Base-by-base conservation (phyloP, 92 coral and sea anemone genomes). In the Montipora capitata region DNA sequence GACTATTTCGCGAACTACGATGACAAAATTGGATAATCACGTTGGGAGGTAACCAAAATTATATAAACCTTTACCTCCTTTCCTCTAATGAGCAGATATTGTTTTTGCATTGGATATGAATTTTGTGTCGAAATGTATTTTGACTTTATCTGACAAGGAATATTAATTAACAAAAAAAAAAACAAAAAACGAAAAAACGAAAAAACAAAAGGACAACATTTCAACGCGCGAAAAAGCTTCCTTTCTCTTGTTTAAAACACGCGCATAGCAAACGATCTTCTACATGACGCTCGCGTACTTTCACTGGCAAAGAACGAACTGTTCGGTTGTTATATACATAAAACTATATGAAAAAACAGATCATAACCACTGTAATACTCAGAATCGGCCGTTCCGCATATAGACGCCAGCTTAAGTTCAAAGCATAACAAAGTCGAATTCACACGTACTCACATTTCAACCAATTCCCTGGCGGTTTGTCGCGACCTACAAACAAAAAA, bases 371-470 rank as follows among this genome's bases (percentile, higher is more conserved):
- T 57, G 63, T 10, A 57, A 57, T 57, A 57, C 63, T 4, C 63
- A 3, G 63, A 57, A 57, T 57, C 63, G 63, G 63, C 63, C 10
- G 13, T 57, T 57, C 16, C 63, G 16, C 15, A 57, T 57, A 15
- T 3, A 10, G 14, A 45, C 52, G 5, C 52, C 52, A 45, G 52
- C 52, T 45, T 5, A 45, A 45, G 9, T 45, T 8, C 52, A 45
- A 45, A 8, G 52, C 52, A 45, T 45, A 8, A 45, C 52, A 45
- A 45, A 45, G 52, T 45, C 9, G 9, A 45, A 8, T 57, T 57
- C 63, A 8, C 63, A 7, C 63, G 35, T 40, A 57, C 48, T 77
- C 82, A 77, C 68, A 77, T 20, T 68, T 51, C 69, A 77, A 65
- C 20, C 9, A 57, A 57, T 57, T 57, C 63, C 63, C 63, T 13